A percentile compares a stretch with the other conserved stretches of the same genome.
These are phyloP conservation scores for Chrysina gloriosa DNA, from an alignment of 2,888 invertebrate species.

Conservation along the genomic window DNA sequence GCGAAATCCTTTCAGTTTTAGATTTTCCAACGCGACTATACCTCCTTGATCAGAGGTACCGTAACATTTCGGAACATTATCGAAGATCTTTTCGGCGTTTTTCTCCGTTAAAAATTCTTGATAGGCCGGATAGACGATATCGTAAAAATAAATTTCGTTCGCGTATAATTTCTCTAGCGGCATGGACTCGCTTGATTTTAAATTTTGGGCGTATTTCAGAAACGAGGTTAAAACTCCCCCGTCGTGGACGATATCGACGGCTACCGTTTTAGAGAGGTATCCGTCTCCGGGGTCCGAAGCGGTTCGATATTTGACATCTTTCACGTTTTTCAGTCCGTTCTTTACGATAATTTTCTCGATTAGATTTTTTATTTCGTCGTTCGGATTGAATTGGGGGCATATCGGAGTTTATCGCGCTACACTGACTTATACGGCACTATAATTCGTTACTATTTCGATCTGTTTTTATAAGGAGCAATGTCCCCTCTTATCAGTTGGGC, in stretches of 20 bases:
- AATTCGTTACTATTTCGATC: too few species aligned
- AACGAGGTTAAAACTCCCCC: constrained; percentile 9
- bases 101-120: constrained; percentile 34
- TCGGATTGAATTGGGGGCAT: too few species aligned
- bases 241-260: constrained; percentile 38
- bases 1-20: constrained; percentile 37
- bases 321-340: background rate
- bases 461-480: too few species aligned
- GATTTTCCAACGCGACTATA: constrained; percentile 41
- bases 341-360: background rate
- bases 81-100: constrained; percentile 19
- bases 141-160: constrained; percentile 41
- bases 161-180: constrained; percentile 33
- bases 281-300: constrained; percentile 41
- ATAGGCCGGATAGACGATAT: constrained; percentile 36
- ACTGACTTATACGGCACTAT: too few species aligned
- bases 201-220: constrained; percentile 26
- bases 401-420: too few species aligned
- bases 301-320: background rate
- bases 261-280: constrained; percentile 43
- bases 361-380: background rate
- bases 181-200: background rate
- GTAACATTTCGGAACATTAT: constrained; percentile 40
- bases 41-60: constrained; percentile 25
- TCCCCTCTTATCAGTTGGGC: too few species aligned